A percentile compares a stretch with the other conserved stretches of the same genome.
Conservation (phyloP, 2,113 vertebrate genomes). For the Corythaeola cristata region DNA sequence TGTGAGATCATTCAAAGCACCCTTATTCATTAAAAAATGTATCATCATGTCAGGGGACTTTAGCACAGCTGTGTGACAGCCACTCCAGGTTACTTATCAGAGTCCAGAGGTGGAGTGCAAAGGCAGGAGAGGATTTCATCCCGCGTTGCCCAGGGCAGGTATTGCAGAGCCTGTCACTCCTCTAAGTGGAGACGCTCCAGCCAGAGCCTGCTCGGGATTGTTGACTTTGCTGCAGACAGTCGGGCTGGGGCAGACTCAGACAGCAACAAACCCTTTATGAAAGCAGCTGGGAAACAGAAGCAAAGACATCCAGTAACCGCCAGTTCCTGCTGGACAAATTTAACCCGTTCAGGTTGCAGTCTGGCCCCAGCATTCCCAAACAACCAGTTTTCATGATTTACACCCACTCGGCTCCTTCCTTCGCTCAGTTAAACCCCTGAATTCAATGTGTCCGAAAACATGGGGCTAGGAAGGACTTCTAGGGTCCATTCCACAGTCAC, state of each 20-base stretch:
- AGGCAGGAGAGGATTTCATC: background rate
- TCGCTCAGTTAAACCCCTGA: background rate
- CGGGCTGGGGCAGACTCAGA: slow-evolving; percentile 15
- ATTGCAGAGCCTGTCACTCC: background rate
- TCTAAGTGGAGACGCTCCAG: rapidly evolving
- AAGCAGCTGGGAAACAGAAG: slow-evolving; percentile 38
- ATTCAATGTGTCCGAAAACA: background rate
- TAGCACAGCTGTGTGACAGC: background rate
- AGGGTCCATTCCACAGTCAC: background rate
- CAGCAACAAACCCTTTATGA: slow-evolving; percentile 50
- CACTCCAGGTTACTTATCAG: background rate
- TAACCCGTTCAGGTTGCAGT: background rate
- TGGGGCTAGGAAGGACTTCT: background rate
- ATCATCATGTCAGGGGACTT: background rate
- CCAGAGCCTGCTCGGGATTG: background rate
- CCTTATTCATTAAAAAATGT: background rate
- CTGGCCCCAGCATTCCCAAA: background rate
- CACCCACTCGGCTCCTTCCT: background rate
- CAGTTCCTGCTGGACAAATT: background rate
- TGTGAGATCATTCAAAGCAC: background rate
- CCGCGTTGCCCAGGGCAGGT: background rate
- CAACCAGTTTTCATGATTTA: background rate
- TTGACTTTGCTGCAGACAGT: slow-evolving; percentile 62
- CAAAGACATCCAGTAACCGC: background rate
- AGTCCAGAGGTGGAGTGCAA: background rate